Base-by-base conservation (phyloP, 2,113 vertebrate genomes). In the Felis chaus region DNA sequence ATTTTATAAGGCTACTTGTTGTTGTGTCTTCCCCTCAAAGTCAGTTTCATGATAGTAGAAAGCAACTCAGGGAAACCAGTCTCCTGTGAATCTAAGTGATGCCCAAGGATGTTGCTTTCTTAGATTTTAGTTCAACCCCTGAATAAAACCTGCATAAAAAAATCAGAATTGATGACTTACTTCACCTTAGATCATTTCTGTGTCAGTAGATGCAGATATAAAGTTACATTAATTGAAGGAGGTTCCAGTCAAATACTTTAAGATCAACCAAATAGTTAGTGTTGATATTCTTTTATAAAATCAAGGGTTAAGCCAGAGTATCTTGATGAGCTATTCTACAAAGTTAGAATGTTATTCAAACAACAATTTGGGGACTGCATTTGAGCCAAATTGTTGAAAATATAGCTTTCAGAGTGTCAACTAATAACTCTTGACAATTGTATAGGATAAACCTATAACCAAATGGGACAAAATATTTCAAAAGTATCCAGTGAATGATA, bases 61-160 rank as follows among this genome's bases (percentile, higher is more conserved):
- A 55, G 63, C 16, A 74, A 80, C 25, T 8, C 29, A 36, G 61
- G 41, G 21, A 91, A 14, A 86, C 71, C 29, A 36, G 48, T 74
- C n/a, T 69, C 33, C 6, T 13, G 3, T 83, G 63, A 90, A 74
- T 74, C 16, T 88, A 92, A 97, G 55, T 2, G 55, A 14, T 31
- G 13, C 5, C 13, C n/a, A 82, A 73, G 21, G 25, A 45, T 53
- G 27, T 79, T 12, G 39, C 8, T 78, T 80, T 91, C 65, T 71
- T 76, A 85, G 53, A 61, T 39, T 89, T 78, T 87, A 48, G 1
- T n/a, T 84, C 63, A 94, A 94, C 94, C 21, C 14, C 36, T 83
- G n/a, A 94, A 63, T 61, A 93, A 96, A 93, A 41, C 9, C 7
- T 91, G 39, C 25, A 50, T 86, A 39, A 68, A 71, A 91, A 93